A percentile compares a stretch with the other conserved stretches of the same genome.
Evolutionary conservation across 2,113 vertebrate species (phyloP).

Genomic region (Bambusicola thoracicus): DNA sequence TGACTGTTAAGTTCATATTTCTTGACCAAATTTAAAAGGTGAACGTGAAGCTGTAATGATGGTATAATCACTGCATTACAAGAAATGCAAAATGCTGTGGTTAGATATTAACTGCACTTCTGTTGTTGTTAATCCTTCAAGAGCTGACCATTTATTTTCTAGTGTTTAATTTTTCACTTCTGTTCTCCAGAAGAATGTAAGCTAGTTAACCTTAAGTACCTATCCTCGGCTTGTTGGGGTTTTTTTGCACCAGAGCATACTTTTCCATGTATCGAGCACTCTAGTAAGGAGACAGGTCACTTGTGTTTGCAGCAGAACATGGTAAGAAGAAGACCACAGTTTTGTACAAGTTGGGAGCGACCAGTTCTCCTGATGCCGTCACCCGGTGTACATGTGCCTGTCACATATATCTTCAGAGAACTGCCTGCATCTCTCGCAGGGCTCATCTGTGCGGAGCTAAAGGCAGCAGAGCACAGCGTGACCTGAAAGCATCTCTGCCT

Average conservation of each 20-base stretch:
- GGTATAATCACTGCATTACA: neutral
- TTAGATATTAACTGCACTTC: slow-evolving; percentile 53
- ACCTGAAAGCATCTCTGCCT: rapidly evolving
- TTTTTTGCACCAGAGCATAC: rapidly evolving
- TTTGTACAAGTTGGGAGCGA: neutral
- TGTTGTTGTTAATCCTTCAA: slow-evolving; percentile 16
- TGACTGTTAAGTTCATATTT: neutral
- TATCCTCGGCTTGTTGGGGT: neutral
- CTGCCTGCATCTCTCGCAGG: neutral
- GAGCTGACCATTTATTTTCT: slow-evolving; percentile 56
- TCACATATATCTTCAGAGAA: neutral
- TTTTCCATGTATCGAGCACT: neutral
- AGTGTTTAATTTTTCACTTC: slow-evolving; percentile 72
- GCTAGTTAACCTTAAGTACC: slow-evolving; percentile 25
- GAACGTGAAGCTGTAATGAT: neutral
- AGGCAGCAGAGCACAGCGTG: neutral
- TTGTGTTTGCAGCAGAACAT: neutral
- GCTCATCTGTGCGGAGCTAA: neutral
- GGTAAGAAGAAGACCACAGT: neutral
- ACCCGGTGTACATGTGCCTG: rapidly evolving
- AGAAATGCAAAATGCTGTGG: neutral
- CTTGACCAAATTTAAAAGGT: neutral
- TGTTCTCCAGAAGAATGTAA: slow-evolving; percentile 55
- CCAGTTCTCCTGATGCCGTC: neutral
- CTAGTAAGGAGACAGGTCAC: neutral